A percentile compares a stretch with the other conserved stretches of the same genome.
Conservation (phyloP, 2,888 invertebrate species). For the Sminthurides aquaticus region DNA sequence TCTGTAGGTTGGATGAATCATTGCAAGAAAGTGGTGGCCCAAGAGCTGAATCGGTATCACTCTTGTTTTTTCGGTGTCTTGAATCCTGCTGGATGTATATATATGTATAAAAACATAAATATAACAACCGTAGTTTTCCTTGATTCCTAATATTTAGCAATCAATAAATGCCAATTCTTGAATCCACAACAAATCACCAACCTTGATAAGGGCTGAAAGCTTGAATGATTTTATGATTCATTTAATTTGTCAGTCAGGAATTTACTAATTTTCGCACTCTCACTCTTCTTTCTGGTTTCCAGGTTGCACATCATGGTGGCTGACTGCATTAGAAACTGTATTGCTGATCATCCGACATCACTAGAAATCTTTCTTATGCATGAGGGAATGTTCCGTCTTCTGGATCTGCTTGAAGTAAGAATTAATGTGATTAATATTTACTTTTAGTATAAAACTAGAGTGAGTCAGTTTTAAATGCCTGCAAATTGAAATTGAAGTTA, state of each 20-base stretch:
- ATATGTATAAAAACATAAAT: too few species aligned
- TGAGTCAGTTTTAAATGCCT: too few species aligned
- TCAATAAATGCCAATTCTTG: neutral
- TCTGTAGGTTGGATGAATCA: neutral
- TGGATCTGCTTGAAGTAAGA: constrained; percentile 39
- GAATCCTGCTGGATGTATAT: too few species aligned
- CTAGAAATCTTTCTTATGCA: constrained; percentile 32
- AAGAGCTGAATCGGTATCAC: too few species aligned
- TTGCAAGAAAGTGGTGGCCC: too few species aligned
- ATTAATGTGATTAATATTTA: too few species aligned
- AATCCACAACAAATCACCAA: too few species aligned
- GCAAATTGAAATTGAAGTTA: too few species aligned
- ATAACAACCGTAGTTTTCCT: too few species aligned
- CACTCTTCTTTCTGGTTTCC: neutral
- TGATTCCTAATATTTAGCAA: too few species aligned
- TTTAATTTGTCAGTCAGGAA: neutral
- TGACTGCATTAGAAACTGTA: constrained; percentile 32
- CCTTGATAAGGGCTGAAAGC: too few species aligned
- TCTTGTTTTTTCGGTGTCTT: too few species aligned
- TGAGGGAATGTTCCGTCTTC: constrained; percentile 36
- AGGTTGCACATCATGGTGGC: constrained; percentile 34
- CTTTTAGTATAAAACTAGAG: neutral
- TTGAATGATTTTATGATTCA: neutral
- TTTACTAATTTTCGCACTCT: neutral
- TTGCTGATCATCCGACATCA: constrained; percentile 29